Base-by-base conservation (phyloP, 1,140 invertebrate species). In the Hypothenemus hampei region DNA sequence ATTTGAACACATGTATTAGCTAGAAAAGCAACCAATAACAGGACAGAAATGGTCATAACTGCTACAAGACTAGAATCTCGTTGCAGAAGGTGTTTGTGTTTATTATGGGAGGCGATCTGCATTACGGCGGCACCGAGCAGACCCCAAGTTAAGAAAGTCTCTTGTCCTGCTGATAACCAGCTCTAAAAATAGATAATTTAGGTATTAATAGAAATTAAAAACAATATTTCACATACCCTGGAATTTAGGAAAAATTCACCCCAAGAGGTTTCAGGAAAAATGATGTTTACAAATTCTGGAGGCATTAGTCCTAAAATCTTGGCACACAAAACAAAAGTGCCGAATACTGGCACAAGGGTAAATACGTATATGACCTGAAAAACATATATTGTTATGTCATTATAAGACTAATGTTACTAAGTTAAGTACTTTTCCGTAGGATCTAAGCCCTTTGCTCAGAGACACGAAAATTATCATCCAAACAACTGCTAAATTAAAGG, bases 401-500 rank as follows among this genome's bases (percentile, higher is more conserved):
- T n/a, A n/a, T n/a, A n/a, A n/a, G n/a, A 11, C 2, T 43, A 11
- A 20, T 18, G 6, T 22, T 18, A n/a, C n/a, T 29, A 29, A 8
- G 15, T 16, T 16, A 13, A 3, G 6, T 31, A 57, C 83, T 76
- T 91, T 92, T 21, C 89, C 89, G 58, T 92, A 89, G 0, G 89
- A 92, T 60, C 85, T 78, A 2, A 92, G 69, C 33, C 90, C 91
- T 83, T 91, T 92, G 68, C 88, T 90, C 3, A 94, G 76, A n/a
- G 85, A 84, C 7, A 94, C 80, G 64, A 93, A 93, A 8, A 93
- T 83, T 24, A 91, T 84, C 78, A 91, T 86, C 92, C 92, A 95
- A 11, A 93, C 83, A 3, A 93, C 83, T 1, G 87, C 87, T 65
- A 94, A 76, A 71, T 93, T 91, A 71, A 93, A 92, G 3, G 89